Percentiles rank a stretch among this genome's conserved stretches.
phyloP scores from a whole-genome alignment of 2,797 vertebrate species.

The Buceros bicornis region DNA sequence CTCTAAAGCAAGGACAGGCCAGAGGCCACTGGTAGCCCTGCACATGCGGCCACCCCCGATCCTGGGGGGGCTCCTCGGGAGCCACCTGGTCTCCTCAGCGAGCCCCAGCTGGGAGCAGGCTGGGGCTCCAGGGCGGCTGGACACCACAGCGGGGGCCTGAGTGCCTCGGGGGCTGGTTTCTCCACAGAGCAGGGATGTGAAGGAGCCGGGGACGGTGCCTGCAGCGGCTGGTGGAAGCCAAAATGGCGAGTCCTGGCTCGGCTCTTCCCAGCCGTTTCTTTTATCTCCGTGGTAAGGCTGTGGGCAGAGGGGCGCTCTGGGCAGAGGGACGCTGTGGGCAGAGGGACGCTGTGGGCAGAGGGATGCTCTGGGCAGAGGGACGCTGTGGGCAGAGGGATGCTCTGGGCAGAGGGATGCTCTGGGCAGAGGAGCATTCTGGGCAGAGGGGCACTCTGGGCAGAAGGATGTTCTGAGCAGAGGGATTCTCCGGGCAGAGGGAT shows the following conservation, averaged over 20 bases:
- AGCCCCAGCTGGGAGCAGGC: not conserved
- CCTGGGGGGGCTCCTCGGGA: not conserved
- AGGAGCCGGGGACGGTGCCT: rapidly evolving
- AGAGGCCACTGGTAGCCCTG: not conserved
- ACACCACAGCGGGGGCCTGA: rapidly evolving
- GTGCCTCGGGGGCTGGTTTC: not conserved
- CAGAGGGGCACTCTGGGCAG: too few relatives aligned
- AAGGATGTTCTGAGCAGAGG: too few relatives aligned
- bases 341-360: too few relatives aligned
- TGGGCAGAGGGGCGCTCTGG: too few relatives aligned
- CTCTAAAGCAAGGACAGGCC: rapidly evolving
- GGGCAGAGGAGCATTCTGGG: too few relatives aligned
- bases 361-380: too few relatives aligned
- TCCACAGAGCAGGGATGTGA: rapidly evolving
- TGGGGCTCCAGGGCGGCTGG: not conserved
- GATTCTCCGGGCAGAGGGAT: too few relatives aligned
- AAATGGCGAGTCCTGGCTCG: not conserved
- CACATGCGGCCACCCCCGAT: rapidly evolving
- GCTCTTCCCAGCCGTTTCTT: not conserved
- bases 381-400: too few relatives aligned
- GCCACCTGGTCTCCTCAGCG: too few relatives aligned
- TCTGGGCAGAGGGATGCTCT: too few relatives aligned
- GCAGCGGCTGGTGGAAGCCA: not conserved
- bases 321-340: too few relatives aligned
- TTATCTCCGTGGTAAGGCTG: not conserved